Base-by-base conservation (phyloP, 2,888 invertebrate species). In the Labia minor region DNA sequence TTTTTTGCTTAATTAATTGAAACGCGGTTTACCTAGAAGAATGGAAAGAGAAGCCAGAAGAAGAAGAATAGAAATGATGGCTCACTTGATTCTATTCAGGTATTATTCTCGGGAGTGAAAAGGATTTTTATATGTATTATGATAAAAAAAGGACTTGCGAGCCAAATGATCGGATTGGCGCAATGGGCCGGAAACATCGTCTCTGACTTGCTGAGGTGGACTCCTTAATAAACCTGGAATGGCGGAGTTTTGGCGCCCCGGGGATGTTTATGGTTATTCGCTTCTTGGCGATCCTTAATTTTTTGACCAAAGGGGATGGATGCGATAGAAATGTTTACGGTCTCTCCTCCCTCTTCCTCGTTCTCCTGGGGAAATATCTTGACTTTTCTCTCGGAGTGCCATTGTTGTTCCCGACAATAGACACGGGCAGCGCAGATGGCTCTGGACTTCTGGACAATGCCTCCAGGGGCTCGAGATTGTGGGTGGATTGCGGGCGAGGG, bases 231-330 rank as follows among this genome's bases (percentile, higher is more conserved):
- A 49, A 49, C 49, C 49, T 49, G 49, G n/a, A 49, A 49, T 14
- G 49, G 49, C 49, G 49, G 49, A 49, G 6, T 49, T 49, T 49
- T 49, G 49, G 49, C 49, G 49, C 49, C 49, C 49, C 49, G 14
- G 49, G 49, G 49, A 49, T 49, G 49, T 49, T 49, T 49, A 49
- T 49, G 49, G 49, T 49, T 49, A 49, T 49, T 49, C 49, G 49
- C 14, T 26, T 16, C 49, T 49, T 49, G 49, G 49, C 49, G 49
- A 49, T 49, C 49, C 49, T 49, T 49, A 49, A 49, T 49, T 49
- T 49, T 49, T 49, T 4, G 49, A 16, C 49, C 8, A 49, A 49
- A 49, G 49, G 16, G 49, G 49, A 49, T 49, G 49, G 49, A 49
- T 14, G 26, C 26, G 49, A 49, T 49, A 49, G 49, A 49, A 49